Evolutionary conservation across 2,797 vertebrate species (phyloP).

Genomic region (Lates japonicus): DNA sequence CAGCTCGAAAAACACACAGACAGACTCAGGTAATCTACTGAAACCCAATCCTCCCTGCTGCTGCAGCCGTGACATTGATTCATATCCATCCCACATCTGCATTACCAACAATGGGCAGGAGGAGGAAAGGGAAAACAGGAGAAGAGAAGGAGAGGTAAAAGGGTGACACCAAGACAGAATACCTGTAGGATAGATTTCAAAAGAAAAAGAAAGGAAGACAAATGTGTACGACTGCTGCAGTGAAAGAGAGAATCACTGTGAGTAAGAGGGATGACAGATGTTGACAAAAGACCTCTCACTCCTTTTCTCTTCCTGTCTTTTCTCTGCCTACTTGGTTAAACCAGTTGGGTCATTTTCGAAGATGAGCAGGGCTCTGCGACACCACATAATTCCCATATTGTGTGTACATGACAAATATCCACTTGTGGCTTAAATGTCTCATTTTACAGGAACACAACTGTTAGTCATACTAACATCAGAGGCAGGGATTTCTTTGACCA

Average conservation of each 20-base stretch:
- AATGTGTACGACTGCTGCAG: constrained; percentile 9
- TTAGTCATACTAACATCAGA: constrained; percentile 38
- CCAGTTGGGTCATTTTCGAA: constrained; percentile 42
- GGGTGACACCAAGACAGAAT: constrained; percentile 21
- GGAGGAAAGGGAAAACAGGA: neutral
- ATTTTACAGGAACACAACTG: constrained; percentile 34
- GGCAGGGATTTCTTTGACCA: constrained; percentile 38
- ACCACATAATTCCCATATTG: constrained; percentile 36
- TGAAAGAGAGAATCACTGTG: constrained; percentile 15
- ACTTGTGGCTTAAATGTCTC: constrained; percentile 44
- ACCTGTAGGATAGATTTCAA: constrained; percentile 29
- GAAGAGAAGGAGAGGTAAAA: constrained; percentile 16
- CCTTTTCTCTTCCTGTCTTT: constrained; percentile 12
- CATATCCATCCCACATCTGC: constrained; percentile 43
- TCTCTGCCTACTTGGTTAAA: constrained; percentile 35
- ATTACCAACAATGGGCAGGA: constrained; percentile 10
- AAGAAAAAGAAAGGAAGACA: constrained; percentile 12
- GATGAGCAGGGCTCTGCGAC: neutral
- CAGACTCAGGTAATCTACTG: constrained; percentile 37
- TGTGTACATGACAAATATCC: constrained; percentile 42
- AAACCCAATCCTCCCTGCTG: constrained; percentile 41
- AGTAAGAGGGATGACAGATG: constrained; percentile 20
- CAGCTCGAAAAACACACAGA: constrained; percentile 22
- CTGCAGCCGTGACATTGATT: constrained; percentile 45
- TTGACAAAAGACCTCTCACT: constrained; percentile 26